Evolutionary conservation across 2,797 vertebrate genomes (phyloP), one percentile per base, ranked within the genome.

Genomic region (Spheniscus humboldti): DNA sequence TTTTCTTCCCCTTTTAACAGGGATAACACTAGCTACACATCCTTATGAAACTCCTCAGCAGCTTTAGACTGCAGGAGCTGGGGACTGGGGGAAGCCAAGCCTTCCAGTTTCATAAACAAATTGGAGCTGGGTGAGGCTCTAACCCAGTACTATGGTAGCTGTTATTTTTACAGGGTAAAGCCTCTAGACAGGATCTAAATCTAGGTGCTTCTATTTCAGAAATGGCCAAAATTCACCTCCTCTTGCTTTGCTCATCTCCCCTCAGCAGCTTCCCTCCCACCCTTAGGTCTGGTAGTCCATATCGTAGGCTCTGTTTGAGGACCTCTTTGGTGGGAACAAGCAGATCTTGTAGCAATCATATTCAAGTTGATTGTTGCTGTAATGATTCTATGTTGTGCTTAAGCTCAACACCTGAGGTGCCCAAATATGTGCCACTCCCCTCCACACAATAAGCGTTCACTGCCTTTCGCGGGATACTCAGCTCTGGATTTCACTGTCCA

Each of bases 341-440:
- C 22, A 63, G 12, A 68, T 71, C 35, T 52, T 23, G 12, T 9
- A 63, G 10, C 19, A 69, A 17, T 41, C 39, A 3, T 9, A 18
- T 28, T 52, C 6, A 35, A 31, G 10, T 7, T 45, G 28, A 62
- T n/a, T n/a, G 19, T 25, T 83, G 39, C 55, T 52, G 39, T 39
- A 39, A 39, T 13, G 39, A 39, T 39, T 39, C 39, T 13, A 39
- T 39, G 30, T 17, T 37, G 14, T 35, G 7, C 39, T 85, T n/a
- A 56, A 76, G 37, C 35, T 53, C 63, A 77, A 8, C 55, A 10
- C 30, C 13, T 17, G 20, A 52, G 47, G 10, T 39, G 18, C 43
- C 47, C 4, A 0, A 55, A 35, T 6, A 35, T 3, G 3, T 15
- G 16, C 33, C 31, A 9, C 20, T 47, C 9, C 13, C 4, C n/a